These are phyloP conservation scores for Plutella xylostella DNA, from an alignment of 2,888 invertebrate species.

Conservation along the genomic window DNA sequence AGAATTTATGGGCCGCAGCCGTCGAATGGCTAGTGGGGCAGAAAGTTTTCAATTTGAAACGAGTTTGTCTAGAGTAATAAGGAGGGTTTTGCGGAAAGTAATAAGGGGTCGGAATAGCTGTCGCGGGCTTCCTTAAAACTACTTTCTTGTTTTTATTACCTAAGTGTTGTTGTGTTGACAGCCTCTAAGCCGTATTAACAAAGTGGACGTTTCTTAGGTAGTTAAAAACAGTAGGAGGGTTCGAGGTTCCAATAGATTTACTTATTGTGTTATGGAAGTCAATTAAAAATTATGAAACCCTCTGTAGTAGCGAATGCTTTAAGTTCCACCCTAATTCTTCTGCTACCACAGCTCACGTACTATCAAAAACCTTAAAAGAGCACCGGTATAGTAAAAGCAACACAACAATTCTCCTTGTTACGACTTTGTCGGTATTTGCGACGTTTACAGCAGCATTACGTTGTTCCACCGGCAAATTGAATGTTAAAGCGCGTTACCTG, in stretches of 20 bases:
- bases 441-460: conserved; percentile 39
- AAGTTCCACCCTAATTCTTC: too few relatives aligned
- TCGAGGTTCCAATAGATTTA: too few relatives aligned
- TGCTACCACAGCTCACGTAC: too few relatives aligned
- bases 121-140: conserved; percentile 64
- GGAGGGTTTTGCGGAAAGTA: conserved; percentile 59
- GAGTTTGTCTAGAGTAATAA: conserved; percentile 66
- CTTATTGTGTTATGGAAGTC: too few relatives aligned
- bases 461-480: conserved; percentile 56
- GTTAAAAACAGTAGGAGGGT: too few relatives aligned
- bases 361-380: too few relatives aligned
- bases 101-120: conserved; percentile 58
- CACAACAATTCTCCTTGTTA: too few relatives aligned
- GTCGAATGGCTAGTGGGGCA: conserved; percentile 62
- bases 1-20: conserved; percentile 65
- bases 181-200: neutral
- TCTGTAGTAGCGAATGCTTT: too few relatives aligned
- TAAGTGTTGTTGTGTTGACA: conserved; percentile 32
- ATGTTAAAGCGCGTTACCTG: conserved; percentile 62
- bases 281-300: too few relatives aligned
- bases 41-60: conserved; percentile 70
- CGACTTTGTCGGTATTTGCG: conserved; percentile 24
- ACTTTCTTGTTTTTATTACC: conserved; percentile 67
- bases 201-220: neutral
- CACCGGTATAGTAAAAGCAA: too few relatives aligned